These are phyloP conservation scores for Argyresthia albistria DNA, from an alignment of 2,888 invertebrate species.

Conservation along the genomic window DNA sequence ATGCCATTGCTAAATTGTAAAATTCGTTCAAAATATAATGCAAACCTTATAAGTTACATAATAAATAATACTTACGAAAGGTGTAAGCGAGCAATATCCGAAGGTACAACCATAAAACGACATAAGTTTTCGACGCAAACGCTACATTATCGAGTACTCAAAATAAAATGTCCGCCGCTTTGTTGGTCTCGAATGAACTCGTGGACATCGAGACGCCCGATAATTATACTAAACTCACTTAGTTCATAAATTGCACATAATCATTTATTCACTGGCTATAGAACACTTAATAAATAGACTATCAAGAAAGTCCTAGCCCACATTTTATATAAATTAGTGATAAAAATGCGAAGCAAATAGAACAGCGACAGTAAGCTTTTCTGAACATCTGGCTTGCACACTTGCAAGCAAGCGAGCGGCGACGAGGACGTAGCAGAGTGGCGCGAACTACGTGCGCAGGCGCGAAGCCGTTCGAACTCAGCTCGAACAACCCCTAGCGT, in stretches of 20 bases:
- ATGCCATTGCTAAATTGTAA: constrained; percentile 23
- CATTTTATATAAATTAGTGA: constrained; percentile 48
- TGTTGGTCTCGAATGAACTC: constrained; percentile 71
- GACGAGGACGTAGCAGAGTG: constrained; percentile 61
- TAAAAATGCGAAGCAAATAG: constrained; percentile 50
- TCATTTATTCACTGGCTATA: constrained; percentile 48
- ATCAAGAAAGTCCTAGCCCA: constrained; percentile 49
- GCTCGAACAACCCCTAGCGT: constrained; percentile 51
- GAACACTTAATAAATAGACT: constrained; percentile 50
- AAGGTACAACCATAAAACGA: constrained; percentile 68
- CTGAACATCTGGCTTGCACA: constrained; percentile 58
- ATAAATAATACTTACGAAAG: constrained; percentile 62
- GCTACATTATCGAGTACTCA: constrained; percentile 73
- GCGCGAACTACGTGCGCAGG: constrained; percentile 72
- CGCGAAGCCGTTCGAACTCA: constrained; percentile 40
- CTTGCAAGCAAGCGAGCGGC: constrained; percentile 11
- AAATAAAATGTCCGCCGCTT: constrained; percentile 75
- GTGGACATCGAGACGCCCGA: constrained; percentile 67
- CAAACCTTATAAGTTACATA: neutral
- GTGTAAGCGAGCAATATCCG: constrained; percentile 66
- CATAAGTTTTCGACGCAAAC: constrained; percentile 69
- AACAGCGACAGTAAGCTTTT: constrained; percentile 69
- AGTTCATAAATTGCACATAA: constrained; percentile 50
- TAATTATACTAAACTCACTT: constrained; percentile 28
- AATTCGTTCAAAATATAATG: constrained; percentile 6